phyloP scores from a whole-genome alignment of 2,113 vertebrate species.

The Hipposideros armiger region DNA sequence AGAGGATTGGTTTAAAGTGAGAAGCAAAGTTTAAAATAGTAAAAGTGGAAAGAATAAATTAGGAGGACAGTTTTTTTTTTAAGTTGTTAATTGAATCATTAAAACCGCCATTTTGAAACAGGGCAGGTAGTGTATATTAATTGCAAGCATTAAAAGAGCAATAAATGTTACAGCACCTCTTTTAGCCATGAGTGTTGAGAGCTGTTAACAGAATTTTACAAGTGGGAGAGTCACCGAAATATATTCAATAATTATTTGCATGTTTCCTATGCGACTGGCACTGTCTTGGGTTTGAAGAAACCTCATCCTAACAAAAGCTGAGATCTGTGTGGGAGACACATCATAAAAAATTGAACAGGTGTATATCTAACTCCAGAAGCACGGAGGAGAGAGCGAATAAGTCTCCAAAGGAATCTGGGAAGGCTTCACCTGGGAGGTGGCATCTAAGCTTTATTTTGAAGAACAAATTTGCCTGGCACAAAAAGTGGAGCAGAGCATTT shows the following conservation, averaged over 20 bases:
- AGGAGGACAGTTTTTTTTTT: conserved; percentile 73
- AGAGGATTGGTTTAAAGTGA: conserved; percentile 72
- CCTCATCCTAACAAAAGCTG: not conserved
- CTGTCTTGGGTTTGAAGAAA: conserved; percentile 22
- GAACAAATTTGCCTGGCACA: not conserved
- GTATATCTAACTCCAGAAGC: not conserved
- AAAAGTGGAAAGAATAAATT: conserved; percentile 81
- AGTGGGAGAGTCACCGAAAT: conserved; percentile 54
- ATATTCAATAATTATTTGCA: not conserved
- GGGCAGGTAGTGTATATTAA: conserved; percentile 75
- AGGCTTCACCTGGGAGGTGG: not conserved
- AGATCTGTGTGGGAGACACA: not conserved
- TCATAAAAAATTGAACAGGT: not conserved
- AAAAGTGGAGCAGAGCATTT: not conserved
- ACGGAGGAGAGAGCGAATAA: not conserved
- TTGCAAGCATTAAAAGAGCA: conserved; percentile 57
- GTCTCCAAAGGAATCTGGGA: not conserved
- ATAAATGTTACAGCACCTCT: conserved; percentile 72
- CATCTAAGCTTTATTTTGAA: conserved; percentile 26
- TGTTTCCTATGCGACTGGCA: not conserved
- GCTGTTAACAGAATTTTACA: conserved; percentile 70
- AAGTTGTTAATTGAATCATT: conserved; percentile 83
- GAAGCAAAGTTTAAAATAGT: conserved; percentile 81
- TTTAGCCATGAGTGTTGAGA: conserved; percentile 67
- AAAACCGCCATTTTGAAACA: conserved; percentile 81